A percentile compares a stretch with the other conserved stretches of the same genome.
phyloP scores from a whole-genome alignment of 2,888 invertebrate genomes.

The Phytoseiulus persimilis region DNA sequence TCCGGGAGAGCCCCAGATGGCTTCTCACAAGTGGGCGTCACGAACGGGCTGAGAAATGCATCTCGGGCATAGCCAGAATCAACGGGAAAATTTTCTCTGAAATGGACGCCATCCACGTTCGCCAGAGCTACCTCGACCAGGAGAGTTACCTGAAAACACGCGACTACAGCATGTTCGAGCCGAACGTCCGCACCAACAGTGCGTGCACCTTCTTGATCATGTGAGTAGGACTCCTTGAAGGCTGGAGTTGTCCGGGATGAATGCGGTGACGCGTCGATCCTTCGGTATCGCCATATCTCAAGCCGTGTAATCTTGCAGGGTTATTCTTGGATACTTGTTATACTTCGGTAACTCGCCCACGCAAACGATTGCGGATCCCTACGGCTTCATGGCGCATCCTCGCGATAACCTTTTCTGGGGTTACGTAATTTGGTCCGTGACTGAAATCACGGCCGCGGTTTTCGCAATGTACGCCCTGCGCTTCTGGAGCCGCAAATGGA shows the following conservation, averaged over 20 bases:
- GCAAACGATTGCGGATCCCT: slow-evolving; percentile 32
- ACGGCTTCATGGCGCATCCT: slow-evolving; percentile 30
- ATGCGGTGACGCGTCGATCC: not conserved
- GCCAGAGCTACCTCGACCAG: slow-evolving; percentile 38
- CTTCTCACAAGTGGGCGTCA: slow-evolving; percentile 13
- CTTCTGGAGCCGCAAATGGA: slow-evolving; percentile 28
- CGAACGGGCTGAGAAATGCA: slow-evolving; percentile 28
- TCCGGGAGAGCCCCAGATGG: slow-evolving; percentile 35
- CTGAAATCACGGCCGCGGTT: slow-evolving; percentile 27
- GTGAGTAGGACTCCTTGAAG: not conserved
- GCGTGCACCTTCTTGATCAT: slow-evolving; percentile 31
- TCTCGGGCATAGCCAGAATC: slow-evolving; percentile 15
- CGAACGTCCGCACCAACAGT: slow-evolving; percentile 21
- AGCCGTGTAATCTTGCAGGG: not conserved
- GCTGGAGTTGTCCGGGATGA: not conserved
- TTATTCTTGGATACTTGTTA: slow-evolving; percentile 16
- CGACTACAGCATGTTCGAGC: slow-evolving; percentile 14
- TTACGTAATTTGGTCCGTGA: slow-evolving; percentile 27
- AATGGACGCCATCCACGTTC: slow-evolving; percentile 25
- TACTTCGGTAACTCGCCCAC: slow-evolving; percentile 30
- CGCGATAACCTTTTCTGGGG: slow-evolving; percentile 34
- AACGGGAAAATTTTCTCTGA: slow-evolving; percentile 25
- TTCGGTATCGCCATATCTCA: not conserved
- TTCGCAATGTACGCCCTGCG: slow-evolving; percentile 36
- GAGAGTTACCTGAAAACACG: not conserved